A percentile compares a stretch with the other conserved stretches of the same genome.
Conservation (phyloP, 1,140 invertebrate species). For the Dreissena rostriformis region DNA sequence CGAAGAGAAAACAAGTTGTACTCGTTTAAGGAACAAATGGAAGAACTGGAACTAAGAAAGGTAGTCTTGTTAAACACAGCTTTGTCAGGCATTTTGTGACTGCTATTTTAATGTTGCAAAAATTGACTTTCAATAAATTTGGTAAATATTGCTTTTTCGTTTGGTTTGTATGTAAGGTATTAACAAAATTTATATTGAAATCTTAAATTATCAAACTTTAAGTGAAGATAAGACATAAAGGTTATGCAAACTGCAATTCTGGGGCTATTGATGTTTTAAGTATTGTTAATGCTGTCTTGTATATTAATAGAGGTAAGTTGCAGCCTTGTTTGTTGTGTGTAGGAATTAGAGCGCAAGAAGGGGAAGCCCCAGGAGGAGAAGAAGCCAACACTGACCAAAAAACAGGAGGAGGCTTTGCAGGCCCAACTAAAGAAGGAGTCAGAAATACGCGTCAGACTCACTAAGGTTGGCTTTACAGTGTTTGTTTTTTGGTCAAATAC, state of each 20-base stretch:
- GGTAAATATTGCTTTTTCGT: too few species aligned
- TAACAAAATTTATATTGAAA: too few species aligned
- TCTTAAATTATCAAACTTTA: too few species aligned
- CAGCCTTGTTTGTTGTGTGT: constrained; percentile 22
- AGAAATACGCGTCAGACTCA: constrained; percentile 86
- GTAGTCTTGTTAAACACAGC: constrained; percentile 60
- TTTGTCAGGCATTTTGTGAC: too few species aligned
- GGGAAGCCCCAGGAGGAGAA: constrained; percentile 89
- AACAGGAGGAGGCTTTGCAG: constrained; percentile 96
- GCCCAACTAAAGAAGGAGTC: constrained; percentile 93
- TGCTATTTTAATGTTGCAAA: too few species aligned
- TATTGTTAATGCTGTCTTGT: not conserved
- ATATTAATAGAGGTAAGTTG: not conserved
- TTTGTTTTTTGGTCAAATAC: too few species aligned
- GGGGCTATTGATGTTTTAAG: not conserved
- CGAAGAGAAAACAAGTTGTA: constrained; percentile 98
- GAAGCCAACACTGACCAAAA: constrained; percentile 89
- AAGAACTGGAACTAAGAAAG: constrained; percentile 94
- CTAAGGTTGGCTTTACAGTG: not conserved
- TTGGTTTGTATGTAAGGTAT: too few species aligned
- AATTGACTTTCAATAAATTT: too few species aligned
- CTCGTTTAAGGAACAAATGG: constrained; percentile 98
- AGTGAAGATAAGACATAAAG: too few species aligned
- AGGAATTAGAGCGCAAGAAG: constrained; percentile 96
- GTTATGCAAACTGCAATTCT: too few species aligned